Base-by-base conservation (phyloP, 2,113 vertebrate genomes). In the Halcyon senegalensis region DNA sequence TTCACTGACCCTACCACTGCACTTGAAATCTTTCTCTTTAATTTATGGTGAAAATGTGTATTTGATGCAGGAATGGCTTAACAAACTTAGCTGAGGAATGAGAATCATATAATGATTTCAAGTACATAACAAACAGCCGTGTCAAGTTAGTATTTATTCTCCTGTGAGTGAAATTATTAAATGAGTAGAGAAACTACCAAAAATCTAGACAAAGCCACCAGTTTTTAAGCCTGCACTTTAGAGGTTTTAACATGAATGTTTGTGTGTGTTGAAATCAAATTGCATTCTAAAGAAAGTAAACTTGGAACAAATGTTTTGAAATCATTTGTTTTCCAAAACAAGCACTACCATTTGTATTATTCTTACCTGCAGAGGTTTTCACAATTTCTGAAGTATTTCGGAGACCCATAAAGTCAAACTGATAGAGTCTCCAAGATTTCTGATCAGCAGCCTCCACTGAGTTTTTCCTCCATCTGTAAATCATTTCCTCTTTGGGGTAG, bases 321-420 rank as follows among this genome's bases (percentile, higher is more conserved):
- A 67, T 24, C 9, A 11, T 50, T 59, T 60, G 11, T 85, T 53
- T 86, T 74, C 7, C 72, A 58, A 80, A 55, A 21, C 48, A 81
- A 90, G 11, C 9, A 14, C 9, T 33, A 1, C 21, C 37, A n/a
- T 76, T 77, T 63, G 14, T 41, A 41, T n/a, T 2, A 63, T 37
- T 93, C 97, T 95, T 98, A 99, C 99, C 99, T 98, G 99, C 98
- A 83, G 99, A 99, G 0, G 99, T 99, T 90, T 98, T 98, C 92
- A 99, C 97, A 53, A 98, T 97, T 90, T 99, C 99, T 6, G 99
- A 98, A 8, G 99, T 99, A 97, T 99, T 99, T 94, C 99, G 98
- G 93, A 99, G 98, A 79, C 99, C 99, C 99, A 99, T 99, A 95
- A 99, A 99, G 80, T 99, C 99, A 98, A 99, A 99, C 96, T 99